These are phyloP conservation scores for Salvelinus fontinalis DNA, from an alignment of 2,113 vertebrate species.

Conservation along the genomic window DNA sequence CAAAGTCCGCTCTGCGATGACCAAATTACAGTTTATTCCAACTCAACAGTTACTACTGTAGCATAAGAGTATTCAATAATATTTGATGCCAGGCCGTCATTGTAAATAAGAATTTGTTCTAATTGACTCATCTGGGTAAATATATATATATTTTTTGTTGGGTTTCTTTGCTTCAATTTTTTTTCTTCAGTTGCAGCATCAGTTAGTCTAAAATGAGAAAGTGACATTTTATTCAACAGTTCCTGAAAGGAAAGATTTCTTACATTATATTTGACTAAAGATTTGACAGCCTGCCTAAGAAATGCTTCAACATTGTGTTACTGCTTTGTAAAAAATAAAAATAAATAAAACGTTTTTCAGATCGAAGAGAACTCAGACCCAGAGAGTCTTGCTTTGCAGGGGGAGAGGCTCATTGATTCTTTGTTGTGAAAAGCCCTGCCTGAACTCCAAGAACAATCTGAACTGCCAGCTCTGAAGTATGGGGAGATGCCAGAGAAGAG, in stretches of 20 bases:
- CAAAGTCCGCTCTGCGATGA: neutral
- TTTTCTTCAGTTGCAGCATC: too few relatives aligned
- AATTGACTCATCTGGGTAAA: too few relatives aligned
- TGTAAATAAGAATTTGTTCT: too few relatives aligned
- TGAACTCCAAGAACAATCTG: conserved; percentile 11
- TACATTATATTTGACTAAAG: too few relatives aligned
- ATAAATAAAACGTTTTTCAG: neutral
- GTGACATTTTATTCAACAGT: too few relatives aligned
- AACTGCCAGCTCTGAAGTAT: conserved; percentile 10
- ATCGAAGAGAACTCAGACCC: neutral
- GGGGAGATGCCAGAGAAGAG: neutral
- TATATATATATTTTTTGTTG: too few relatives aligned
- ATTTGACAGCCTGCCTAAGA: too few relatives aligned
- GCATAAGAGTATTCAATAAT: neutral
- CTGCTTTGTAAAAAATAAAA: neutral
- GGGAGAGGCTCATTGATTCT: conserved; percentile 12
- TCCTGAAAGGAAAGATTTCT: too few relatives aligned
- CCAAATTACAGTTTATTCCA: neutral
- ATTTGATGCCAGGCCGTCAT: neutral
- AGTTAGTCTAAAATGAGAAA: too few relatives aligned
- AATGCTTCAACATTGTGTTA: neutral
- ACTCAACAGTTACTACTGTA: neutral
- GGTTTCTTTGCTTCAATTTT: too few relatives aligned
- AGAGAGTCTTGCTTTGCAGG: conserved; percentile 2
- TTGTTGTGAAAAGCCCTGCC: conserved; percentile 20